Evolutionary conservation across 2,113 vertebrate species (phyloP), one percentile per base, ranked within the genome.

Genomic region (Typhlomys cinereus): DNA sequence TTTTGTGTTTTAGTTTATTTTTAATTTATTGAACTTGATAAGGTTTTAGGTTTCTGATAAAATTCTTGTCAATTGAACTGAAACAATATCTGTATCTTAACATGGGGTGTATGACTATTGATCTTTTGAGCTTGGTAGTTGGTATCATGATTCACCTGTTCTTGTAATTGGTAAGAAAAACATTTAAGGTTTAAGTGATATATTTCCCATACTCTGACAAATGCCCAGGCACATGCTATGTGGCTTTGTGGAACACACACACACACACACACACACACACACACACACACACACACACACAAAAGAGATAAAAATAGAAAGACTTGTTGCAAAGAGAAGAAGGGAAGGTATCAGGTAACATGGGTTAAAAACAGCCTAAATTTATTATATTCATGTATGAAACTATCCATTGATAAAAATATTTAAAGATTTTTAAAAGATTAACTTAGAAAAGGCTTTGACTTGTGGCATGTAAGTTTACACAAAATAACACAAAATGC

Each of bases 1-100:
- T 85, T 88, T 90, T 89, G 34, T 76, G 46, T 39, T 92, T 88
- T 90, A 57, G 84, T 90, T 2, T 34, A 54, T 0, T 74, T 85
- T 62, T 74, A 46, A 27, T 76, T 46, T 94, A 44, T 18, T 69
- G 48, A 64, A 69, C 41, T 82, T 36, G 59, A 3, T 48, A 73
- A 39, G 34, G 66, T 86, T 94, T 91, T 89, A 71, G 52, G 12
- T 84, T 15, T 86, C 27, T 73, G 69, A 23, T 95, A 82, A 92
- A 91, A 88, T 82, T 92, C n/a, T 64, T 92, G 27, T 57, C 29
- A 79, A 36, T 64, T 91, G 12, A 34, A 44, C 31, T 84, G 52
- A 85, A 96, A 73, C 18, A 76, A 1, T 67, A 2, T 89, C 41
- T 96, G 2, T 82, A 79, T 25, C 12, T 61, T 85, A 88, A 66